Evolutionary conservation across 2,113 vertebrate species (phyloP).

Genomic region (Podiceps cristatus): DNA sequence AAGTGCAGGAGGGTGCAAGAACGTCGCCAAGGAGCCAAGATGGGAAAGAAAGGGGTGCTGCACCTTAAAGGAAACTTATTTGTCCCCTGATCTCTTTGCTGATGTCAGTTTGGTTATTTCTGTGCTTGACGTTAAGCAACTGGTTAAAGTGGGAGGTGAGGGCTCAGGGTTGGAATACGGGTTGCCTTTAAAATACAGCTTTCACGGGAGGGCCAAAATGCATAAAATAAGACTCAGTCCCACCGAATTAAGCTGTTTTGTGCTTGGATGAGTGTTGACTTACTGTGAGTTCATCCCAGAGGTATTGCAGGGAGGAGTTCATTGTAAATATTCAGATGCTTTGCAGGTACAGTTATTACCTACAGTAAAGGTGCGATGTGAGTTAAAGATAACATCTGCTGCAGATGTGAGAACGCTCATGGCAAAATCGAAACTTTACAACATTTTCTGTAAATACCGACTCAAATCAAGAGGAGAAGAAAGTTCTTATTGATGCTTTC

Average conservation of each 20-base stretch:
- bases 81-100: neutral
- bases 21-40: fast-evolving
- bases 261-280: neutral
- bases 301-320: fast-evolving
- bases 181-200: neutral
- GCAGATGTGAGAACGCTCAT: neutral
- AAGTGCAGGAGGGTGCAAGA: neutral
- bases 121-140: neutral
- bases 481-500: neutral
- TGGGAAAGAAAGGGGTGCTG: neutral
- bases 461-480: neutral
- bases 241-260: neutral
- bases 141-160: neutral
- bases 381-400: neutral
- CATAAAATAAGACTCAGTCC: neutral
- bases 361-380: neutral
- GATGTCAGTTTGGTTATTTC: neutral
- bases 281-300: neutral
- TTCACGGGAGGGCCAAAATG: neutral
- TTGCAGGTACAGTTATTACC: neutral
- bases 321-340: fast-evolving
- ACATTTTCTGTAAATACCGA: neutral
- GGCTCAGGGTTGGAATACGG: neutral
- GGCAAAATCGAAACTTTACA: neutral
- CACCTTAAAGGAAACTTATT: fast-evolving